Conservation (phyloP, 2,888 invertebrate species). For the Metellina segmentata region DNA sequence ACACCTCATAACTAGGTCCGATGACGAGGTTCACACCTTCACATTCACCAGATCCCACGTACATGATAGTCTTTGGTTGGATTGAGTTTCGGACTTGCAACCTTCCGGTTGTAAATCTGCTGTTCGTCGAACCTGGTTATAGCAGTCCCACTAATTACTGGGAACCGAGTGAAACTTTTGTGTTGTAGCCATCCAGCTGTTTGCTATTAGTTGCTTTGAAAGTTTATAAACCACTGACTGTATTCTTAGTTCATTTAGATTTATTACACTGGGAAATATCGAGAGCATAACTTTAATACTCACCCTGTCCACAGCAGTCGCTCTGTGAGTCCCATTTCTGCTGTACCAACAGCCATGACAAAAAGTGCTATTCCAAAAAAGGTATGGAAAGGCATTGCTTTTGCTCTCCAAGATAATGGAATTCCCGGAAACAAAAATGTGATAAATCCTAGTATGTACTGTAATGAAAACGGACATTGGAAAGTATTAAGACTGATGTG, state of each 20-base stretch:
- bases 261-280: background rate
- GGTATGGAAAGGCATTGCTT: constrained; percentile 88
- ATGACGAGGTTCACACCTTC: too few species aligned
- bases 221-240: background rate
- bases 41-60: too few species aligned
- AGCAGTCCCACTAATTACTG: background rate
- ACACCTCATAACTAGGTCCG: too few species aligned
- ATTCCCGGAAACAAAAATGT: constrained; percentile 89
- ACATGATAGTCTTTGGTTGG: too few species aligned
- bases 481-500: background rate
- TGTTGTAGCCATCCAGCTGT: too few species aligned
- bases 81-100: too few species aligned
- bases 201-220: background rate
- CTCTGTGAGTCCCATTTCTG: constrained; percentile 89
- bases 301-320: constrained; percentile 85
- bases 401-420: constrained; percentile 84
- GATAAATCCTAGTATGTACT: constrained; percentile 89
- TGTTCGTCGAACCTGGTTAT: too few species aligned
- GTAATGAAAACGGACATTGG: constrained; percentile 71
- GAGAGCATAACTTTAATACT: constrained; percentile 43
- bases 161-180: background rate
- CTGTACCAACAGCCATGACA: constrained; percentile 85
- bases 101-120: too few species aligned
- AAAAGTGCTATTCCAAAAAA: constrained; percentile 89
- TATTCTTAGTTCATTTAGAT: background rate